Evolutionary conservation across 2,888 invertebrate species (phyloP).

Genomic region (Watsonalla binaria): DNA sequence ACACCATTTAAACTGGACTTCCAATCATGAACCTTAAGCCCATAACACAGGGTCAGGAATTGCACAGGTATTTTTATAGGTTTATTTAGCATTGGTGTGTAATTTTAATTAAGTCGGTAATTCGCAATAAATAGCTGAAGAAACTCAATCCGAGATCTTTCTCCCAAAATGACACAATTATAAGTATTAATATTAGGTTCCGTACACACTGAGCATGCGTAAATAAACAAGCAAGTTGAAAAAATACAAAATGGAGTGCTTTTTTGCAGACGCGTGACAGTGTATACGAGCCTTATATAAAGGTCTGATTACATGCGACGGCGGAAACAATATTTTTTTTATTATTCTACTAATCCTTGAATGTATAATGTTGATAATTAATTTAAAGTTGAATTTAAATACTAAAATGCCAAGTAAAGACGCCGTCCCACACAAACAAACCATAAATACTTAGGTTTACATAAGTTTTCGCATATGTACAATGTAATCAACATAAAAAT

Average conservation of each 20-base stretch:
- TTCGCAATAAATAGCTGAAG: slow-evolving; percentile 43
- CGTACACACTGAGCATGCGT: background rate
- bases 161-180: slow-evolving; percentile 39
- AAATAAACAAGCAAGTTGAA: background rate
- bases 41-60: too few species aligned
- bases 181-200: slow-evolving; percentile 39
- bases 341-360: too few species aligned
- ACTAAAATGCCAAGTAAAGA: background rate
- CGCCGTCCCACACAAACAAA: slow-evolving; percentile 31
- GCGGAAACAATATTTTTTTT: too few species aligned
- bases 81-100: slow-evolving; percentile 10
- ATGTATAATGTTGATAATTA: too few species aligned
- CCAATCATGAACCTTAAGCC: background rate
- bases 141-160: slow-evolving; percentile 58
- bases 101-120: slow-evolving; percentile 9
- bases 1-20: background rate
- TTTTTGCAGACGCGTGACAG: background rate
- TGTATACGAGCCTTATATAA: background rate
- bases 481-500: slow-evolving; percentile 75
- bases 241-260: background rate
- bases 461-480: slow-evolving; percentile 71
- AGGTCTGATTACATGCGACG: too few species aligned
- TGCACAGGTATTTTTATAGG: too few species aligned
- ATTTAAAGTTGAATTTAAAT: too few species aligned
- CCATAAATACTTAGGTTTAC: slow-evolving; percentile 68